These are phyloP conservation scores for Agrochola lychnidis DNA, from an alignment of 2,888 invertebrate species.

Conservation along the genomic window DNA sequence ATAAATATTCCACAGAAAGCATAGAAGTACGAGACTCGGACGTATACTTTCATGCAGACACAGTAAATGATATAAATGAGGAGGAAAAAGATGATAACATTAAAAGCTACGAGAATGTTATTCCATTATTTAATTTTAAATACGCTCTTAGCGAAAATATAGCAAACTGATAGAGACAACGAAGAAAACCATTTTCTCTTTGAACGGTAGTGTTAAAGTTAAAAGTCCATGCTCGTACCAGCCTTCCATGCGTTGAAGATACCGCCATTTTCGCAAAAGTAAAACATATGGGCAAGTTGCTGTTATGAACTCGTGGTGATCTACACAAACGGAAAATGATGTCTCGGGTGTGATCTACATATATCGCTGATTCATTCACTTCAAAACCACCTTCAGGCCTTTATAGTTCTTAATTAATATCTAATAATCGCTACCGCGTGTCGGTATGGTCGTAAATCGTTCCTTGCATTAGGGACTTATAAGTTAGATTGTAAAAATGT, in stretches of 20 bases:
- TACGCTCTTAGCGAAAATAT: background rate
- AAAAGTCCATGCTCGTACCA: background rate
- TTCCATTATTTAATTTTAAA: slow-evolving; percentile 8
- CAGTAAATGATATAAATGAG: background rate
- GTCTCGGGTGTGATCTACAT: background rate
- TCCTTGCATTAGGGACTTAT: too few species aligned
- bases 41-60: background rate
- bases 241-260: background rate
- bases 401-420: background rate
- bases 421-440: background rate
- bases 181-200: background rate
- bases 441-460: background rate
- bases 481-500: background rate
- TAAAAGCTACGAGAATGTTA: background rate
- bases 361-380: background rate
- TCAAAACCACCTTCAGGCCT: background rate
- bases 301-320: background rate
- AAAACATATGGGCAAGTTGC: background rate
- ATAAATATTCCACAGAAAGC: background rate
- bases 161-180: background rate
- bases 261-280: background rate
- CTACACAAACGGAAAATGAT: background rate
- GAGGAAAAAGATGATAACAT: background rate
- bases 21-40: background rate
- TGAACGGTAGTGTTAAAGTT: background rate